phyloP scores from a whole-genome alignment of 2,888 invertebrate species.

The Lasioglossum vierecki region DNA sequence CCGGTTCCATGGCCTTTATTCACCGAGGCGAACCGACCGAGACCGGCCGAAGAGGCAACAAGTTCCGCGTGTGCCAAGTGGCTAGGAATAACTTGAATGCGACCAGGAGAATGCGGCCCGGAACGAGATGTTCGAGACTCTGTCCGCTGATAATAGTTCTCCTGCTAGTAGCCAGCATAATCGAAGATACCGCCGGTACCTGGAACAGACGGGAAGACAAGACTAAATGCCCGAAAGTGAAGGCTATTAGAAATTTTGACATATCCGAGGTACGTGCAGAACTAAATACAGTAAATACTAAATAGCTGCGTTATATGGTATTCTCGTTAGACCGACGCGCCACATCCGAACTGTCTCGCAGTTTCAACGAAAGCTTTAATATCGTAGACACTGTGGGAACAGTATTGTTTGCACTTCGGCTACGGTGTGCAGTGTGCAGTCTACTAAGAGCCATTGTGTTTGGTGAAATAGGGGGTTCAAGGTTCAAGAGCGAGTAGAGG shows the following conservation, averaged over 20 bases:
- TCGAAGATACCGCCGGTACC: slow-evolving; percentile 50
- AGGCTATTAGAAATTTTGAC: slow-evolving; percentile 92
- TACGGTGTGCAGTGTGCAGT: background rate
- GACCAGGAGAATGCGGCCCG: slow-evolving; percentile 60
- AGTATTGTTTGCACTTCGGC: background rate
- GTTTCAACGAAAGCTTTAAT: background rate
- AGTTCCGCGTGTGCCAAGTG: slow-evolving; percentile 42
- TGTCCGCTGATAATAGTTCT: slow-evolving; percentile 51
- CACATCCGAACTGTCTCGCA: background rate
- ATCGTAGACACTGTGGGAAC: background rate
- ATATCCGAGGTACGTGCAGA: slow-evolving; percentile 86
- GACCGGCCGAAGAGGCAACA: slow-evolving; percentile 43
- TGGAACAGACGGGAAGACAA: slow-evolving; percentile 87
- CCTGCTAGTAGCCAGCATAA: slow-evolving; percentile 51
- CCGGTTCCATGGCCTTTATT: slow-evolving; percentile 66
- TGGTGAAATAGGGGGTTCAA: background rate
- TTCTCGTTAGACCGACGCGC: background rate
- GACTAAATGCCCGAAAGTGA: slow-evolving; percentile 90
- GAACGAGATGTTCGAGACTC: slow-evolving; percentile 53
- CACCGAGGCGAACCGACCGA: slow-evolving; percentile 38
- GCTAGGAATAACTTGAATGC: slow-evolving; percentile 54
- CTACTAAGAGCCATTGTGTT: background rate
- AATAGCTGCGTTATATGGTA: background rate
- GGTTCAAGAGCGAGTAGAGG: background rate
- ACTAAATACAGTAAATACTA: no score